Base-by-base conservation (phyloP, 2,888 invertebrate genomes). In the Brenthis ino region DNA sequence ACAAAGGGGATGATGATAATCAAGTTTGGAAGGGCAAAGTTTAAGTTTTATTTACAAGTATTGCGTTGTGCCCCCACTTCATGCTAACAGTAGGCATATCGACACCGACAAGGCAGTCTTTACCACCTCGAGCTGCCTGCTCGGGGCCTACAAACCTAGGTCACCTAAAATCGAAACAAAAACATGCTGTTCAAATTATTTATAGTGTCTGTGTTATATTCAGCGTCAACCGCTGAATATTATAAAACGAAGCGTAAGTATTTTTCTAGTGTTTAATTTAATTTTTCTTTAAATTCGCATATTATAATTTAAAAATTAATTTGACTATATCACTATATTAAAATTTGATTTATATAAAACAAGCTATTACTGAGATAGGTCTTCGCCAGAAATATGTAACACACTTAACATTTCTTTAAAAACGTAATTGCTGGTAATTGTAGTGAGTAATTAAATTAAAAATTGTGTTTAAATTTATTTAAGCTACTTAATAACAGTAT, bases 181-280 rank as follows among this genome's bases (percentile, higher is more conserved):
- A 71, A 72, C 76, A 91, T 91, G 92, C 80, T 85, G 82, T 87
- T 85, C 75, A 85, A 87, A 87, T 81, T 90, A 81, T 83, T 88
- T 69, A 77, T 89, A 81, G 89, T 92, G 89, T 83, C 85, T 81
- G 87, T 90, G 85, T 79, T 91, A 75, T 83, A 77, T 76, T 76
- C 84, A 33, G 72, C 79, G 37, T 56, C 50, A 12, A 14, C n/a
- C 11, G 90, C 84, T 65, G 91, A 91, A 72, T 80, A 91, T 83
- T 93, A 85, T 78, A 91, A 86, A 77, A 87, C 87, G 72, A 91
- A 90, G 83, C 93, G 93, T 93, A 81, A 91, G 93, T 93, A 79
- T 77, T 80, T 79, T 82, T 77, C 70, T 72, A 67, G 51, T 75
- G 77, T 77, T 73, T 73, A 12, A 12, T n/a, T n/a, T n/a, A 12